Conservation (phyloP, 2,797 vertebrate genomes). For the Lepus oiostolus region DNA sequence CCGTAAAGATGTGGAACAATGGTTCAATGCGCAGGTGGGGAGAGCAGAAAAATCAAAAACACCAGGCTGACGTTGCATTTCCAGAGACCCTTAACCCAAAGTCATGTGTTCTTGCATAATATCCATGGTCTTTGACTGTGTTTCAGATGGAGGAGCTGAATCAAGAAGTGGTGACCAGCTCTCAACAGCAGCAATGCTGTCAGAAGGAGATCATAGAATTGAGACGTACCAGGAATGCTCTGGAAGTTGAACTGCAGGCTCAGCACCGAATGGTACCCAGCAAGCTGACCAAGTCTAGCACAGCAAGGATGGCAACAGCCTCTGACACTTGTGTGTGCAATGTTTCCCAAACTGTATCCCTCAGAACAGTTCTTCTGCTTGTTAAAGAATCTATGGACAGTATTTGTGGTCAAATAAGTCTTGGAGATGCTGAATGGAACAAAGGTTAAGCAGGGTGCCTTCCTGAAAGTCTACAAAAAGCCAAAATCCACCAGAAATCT, state of each 20-base stretch:
- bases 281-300: neutral
- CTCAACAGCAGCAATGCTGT: conserved; percentile 85
- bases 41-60: neutral
- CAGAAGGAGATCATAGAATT: conserved; percentile 80
- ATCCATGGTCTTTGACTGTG: neutral
- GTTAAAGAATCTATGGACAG: neutral
- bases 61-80: neutral
- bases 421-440: conserved; percentile 27
- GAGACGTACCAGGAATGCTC: conserved; percentile 83
- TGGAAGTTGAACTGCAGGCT: conserved; percentile 86
- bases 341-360: conserved; percentile 40
- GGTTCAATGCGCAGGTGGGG: conserved; percentile 82
- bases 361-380: neutral
- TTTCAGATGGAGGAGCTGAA: conserved; percentile 81
- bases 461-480: neutral
- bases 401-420: neutral
- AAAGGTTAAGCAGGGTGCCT: neutral
- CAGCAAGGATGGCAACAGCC: neutral
- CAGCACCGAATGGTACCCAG: conserved; percentile 84
- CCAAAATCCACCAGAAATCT: neutral
- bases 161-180: conserved; percentile 69
- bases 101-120: neutral
- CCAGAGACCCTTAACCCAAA: neutral
- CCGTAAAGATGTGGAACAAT: conserved; percentile 79
- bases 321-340: neutral